A percentile compares a stretch with the other conserved stretches of the same genome.
phyloP scores from a whole-genome alignment of 2,888 invertebrate genomes.

The Ennomos erosarius region DNA sequence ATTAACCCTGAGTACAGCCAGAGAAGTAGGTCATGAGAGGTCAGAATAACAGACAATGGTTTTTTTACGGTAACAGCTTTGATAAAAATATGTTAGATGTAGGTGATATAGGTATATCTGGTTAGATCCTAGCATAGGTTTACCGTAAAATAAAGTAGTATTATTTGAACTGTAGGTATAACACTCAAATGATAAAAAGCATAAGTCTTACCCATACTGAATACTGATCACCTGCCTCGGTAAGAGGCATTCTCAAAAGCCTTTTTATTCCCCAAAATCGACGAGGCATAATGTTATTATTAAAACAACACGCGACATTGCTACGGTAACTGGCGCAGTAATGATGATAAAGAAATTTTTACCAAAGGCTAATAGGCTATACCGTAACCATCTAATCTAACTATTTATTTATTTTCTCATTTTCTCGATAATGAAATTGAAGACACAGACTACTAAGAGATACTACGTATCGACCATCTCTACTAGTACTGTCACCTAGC shows the following conservation, averaged over 20 bases:
- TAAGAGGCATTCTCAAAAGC: slow-evolving; percentile 84
- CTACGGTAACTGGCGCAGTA: slow-evolving; percentile 54
- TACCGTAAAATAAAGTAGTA: not conserved
- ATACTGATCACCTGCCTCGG: slow-evolving; percentile 84
- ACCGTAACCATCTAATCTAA: no score
- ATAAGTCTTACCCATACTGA: slow-evolving; percentile 84
- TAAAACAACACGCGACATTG: slow-evolving; percentile 52
- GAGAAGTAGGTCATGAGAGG: no score
- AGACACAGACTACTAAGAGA: no score
- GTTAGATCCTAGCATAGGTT: slow-evolving; percentile 6
- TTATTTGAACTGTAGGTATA: not conserved
- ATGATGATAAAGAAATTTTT: slow-evolving; percentile 39
- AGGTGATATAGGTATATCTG: not conserved
- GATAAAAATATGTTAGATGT: no score
- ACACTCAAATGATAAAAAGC: slow-evolving; percentile 13
- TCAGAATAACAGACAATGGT: no score
- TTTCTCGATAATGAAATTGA: no score
- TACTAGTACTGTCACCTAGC: no score
- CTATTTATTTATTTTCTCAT: no score
- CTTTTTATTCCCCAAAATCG: slow-evolving; percentile 74
- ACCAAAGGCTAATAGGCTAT: no score
- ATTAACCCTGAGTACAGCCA: no score
- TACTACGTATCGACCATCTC: no score
- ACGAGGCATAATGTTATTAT: slow-evolving; percentile 66
- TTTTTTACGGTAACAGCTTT: no score